Conservation (phyloP, 2,888 invertebrate genomes). For the Sisyra terminalis region DNA sequence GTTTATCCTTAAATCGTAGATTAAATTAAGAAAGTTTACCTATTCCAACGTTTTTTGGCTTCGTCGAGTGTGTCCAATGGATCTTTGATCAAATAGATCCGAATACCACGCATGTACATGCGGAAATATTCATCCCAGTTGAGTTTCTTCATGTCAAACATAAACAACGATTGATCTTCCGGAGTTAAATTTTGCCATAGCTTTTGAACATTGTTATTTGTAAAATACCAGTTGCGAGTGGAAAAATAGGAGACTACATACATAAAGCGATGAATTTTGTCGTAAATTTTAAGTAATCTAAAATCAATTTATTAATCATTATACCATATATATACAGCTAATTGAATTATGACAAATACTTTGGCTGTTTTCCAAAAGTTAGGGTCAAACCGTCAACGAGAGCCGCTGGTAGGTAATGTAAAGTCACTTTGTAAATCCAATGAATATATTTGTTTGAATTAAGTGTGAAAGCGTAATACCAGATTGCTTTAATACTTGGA, state of each 20-base stretch:
- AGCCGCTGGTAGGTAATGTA: slow-evolving; percentile 49
- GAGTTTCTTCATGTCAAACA: slow-evolving; percentile 52
- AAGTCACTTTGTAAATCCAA: slow-evolving; percentile 39
- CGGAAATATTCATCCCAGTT: slow-evolving; percentile 57
- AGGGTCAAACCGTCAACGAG: slow-evolving; percentile 36
- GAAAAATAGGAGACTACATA: slow-evolving; percentile 61
- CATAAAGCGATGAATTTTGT: slow-evolving; percentile 63
- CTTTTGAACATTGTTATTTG: slow-evolving; percentile 40
- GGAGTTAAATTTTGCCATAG: slow-evolving; percentile 37
- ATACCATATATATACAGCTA: background rate
- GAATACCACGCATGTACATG: slow-evolving; percentile 53
- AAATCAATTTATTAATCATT: slow-evolving; percentile 4
- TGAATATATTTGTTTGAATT: slow-evolving; percentile 40
- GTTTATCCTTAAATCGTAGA: background rate
- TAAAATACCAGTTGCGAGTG: slow-evolving; percentile 51
- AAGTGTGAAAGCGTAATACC: slow-evolving; percentile 50
- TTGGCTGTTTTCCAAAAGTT: slow-evolving; percentile 38
- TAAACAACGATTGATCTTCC: slow-evolving; percentile 40
- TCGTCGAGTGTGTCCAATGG: slow-evolving; percentile 45
- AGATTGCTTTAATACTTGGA: slow-evolving; percentile 47
- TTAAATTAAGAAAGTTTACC: background rate
- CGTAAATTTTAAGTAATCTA: slow-evolving; percentile 64
- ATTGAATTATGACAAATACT: slow-evolving; percentile 27
- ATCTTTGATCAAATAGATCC: slow-evolving; percentile 64
- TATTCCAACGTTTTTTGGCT: slow-evolving; percentile 22